Conservation (phyloP, 2,888 invertebrate species). For the Lamellibrachia columna region DNA sequence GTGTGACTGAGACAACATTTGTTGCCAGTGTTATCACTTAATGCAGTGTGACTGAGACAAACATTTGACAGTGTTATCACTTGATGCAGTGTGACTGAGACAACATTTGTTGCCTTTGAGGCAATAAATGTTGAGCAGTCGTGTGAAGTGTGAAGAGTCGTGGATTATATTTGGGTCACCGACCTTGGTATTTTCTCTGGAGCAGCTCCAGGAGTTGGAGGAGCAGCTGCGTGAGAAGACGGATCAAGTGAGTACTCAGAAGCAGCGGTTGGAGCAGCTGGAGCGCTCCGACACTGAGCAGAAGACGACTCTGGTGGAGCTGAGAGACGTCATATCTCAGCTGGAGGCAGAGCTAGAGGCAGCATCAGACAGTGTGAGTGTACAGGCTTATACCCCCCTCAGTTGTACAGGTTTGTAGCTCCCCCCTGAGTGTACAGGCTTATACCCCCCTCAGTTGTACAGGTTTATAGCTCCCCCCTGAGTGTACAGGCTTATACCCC, state of each 20-base stretch:
- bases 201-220: constrained; percentile 82
- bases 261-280: constrained; percentile 72
- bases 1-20: too few species aligned
- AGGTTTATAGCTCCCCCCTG: too few species aligned
- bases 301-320: constrained; percentile 77
- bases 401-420: too few species aligned
- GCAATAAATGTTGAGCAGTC: too few species aligned
- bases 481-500: too few species aligned
- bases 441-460: too few species aligned
- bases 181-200: neutral
- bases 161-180: neutral
- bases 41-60: too few species aligned
- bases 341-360: constrained; percentile 79
- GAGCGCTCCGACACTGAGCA: constrained; percentile 81
- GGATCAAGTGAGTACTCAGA: constrained; percentile 52
- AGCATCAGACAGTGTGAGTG: neutral
- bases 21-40: too few species aligned
- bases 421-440: too few species aligned
- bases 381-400: neutral
- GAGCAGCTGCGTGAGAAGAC: constrained; percentile 69
- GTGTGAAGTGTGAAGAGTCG: neutral
- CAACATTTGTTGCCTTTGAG: too few species aligned
- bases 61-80: too few species aligned
- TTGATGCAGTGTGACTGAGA: too few species aligned
- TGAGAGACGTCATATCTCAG: constrained; percentile 81